Conservation (phyloP, 2,888 invertebrate species). For the Micropterix aruncella region DNA sequence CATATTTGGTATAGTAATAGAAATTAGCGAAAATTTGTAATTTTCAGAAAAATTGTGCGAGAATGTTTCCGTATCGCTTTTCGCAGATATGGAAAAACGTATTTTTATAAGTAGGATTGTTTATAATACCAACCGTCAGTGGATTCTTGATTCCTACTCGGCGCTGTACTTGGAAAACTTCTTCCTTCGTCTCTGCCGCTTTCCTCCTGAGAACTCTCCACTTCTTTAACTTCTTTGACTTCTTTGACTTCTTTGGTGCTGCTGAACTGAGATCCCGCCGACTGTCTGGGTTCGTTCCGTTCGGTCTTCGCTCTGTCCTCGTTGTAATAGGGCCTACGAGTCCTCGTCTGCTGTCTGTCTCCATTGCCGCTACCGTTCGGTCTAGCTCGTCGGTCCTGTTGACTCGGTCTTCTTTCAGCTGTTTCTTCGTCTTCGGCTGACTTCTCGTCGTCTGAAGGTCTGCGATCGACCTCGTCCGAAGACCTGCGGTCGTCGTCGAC, state of each 20-base stretch:
- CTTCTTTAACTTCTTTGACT: slow-evolving; percentile 16
- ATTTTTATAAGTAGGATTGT: no score
- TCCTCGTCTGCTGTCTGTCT: neutral
- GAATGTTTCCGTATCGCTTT: no score
- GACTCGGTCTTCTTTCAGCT: slow-evolving; percentile 6
- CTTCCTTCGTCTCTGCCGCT: slow-evolving; percentile 16
- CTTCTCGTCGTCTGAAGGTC: neutral
- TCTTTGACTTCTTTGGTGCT: slow-evolving; percentile 14
- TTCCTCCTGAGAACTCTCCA: slow-evolving; percentile 19
- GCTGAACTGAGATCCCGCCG: slow-evolving; percentile 8
- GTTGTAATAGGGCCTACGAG: neutral
- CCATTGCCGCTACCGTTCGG: neutral
- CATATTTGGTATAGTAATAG: no score
- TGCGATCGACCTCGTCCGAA: neutral
- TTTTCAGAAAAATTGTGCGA: no score
- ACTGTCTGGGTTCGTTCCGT: neutral
- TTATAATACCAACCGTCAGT: no score
- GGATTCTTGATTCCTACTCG: slow-evolving; percentile 11
- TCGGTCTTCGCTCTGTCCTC: neutral
- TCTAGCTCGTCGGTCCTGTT: neutral
- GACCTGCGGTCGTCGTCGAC: slow-evolving; percentile 3
- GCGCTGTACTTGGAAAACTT: slow-evolving; percentile 10
- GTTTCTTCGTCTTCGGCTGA: slow-evolving; percentile 7
- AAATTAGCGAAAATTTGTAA: no score
- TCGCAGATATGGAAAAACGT: no score